A percentile compares a stretch with the other conserved stretches of the same genome.
phyloP scores from a whole-genome alignment of 2,888 invertebrate species.

The Bibio marci region DNA sequence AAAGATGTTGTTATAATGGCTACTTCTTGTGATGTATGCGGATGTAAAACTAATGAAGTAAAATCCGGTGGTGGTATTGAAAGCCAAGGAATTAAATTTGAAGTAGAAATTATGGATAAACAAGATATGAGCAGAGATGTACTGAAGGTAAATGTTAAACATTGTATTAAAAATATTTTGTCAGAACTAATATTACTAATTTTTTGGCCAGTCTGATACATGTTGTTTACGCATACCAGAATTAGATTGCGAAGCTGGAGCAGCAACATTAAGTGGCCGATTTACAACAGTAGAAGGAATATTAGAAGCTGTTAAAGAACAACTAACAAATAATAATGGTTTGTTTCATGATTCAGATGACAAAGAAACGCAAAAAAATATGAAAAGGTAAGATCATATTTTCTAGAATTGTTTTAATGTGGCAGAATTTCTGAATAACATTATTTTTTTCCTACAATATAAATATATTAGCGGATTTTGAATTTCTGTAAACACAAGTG shows the following conservation, averaged over 20 bases:
- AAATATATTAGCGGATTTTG: too few species aligned
- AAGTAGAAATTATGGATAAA: constrained; percentile 46
- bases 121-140: constrained; percentile 86
- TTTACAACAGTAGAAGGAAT: constrained; percentile 94
- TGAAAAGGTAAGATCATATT: constrained; percentile 33
- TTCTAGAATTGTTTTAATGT: too few species aligned
- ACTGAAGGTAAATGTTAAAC: constrained; percentile 46
- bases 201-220: constrained; percentile 49
- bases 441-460: too few species aligned
- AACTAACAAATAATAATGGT: constrained; percentile 47
- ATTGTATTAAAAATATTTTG: neutral
- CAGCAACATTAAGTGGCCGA: constrained; percentile 72
- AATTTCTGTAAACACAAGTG: too few species aligned
- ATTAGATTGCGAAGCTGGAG: constrained; percentile 71
- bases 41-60: constrained; percentile 86
- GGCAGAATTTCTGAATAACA: too few species aligned
- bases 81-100: constrained; percentile 57
- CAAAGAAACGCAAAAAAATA: constrained; percentile 31
- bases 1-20: constrained; percentile 98
- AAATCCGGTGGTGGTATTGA: constrained; percentile 87
- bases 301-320: constrained; percentile 57
- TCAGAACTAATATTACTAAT: neutral
- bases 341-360: constrained; percentile 58
- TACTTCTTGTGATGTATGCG: constrained; percentile 79
- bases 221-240: constrained; percentile 69